phyloP scores from a whole-genome alignment of 37 sponge, comb jelly and placozoan species.

The Geodia barretti region DNA sequence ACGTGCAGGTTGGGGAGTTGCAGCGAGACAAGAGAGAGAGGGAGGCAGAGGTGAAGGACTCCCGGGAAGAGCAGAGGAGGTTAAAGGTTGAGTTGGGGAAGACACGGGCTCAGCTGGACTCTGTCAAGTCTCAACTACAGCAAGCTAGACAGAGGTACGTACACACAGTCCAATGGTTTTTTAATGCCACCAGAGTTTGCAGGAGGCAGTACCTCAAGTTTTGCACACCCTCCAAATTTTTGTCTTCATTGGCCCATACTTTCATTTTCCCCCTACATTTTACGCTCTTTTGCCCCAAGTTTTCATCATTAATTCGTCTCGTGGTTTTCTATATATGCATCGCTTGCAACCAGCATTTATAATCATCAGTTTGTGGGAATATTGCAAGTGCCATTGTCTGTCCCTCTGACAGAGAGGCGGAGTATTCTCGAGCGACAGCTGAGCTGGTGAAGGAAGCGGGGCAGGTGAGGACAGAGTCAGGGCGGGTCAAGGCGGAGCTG shows the following conservation, averaged over 20 bases:
- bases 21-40: slow-evolving; percentile 12
- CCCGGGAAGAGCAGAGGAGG: slow-evolving; percentile 37
- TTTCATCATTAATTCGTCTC: too few relatives aligned
- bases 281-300: too few relatives aligned
- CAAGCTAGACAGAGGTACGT: slow-evolving; percentile 5
- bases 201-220: not conserved
- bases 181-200: not conserved
- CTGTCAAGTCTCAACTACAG: not conserved
- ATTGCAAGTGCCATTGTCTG: too few relatives aligned
- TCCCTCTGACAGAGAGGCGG: slow-evolving; percentile 13
- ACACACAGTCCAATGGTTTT: too few relatives aligned
- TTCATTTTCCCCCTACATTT: too few relatives aligned
- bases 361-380: too few relatives aligned
- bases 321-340: not conserved
- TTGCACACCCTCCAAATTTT: too few relatives aligned
- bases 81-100: slow-evolving; percentile 13
- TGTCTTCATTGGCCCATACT: too few relatives aligned
- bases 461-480: slow-evolving; percentile 31
- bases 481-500: slow-evolving; percentile 16
- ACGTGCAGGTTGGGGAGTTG: slow-evolving; percentile 18
- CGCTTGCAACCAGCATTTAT: not conserved
- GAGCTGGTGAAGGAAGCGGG: slow-evolving; percentile 1
- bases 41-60: not conserved
- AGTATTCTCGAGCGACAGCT: not conserved
- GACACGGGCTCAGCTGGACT: not conserved